Evolutionary conservation across 2,797 vertebrate species (phyloP).

Genomic region (Lacerta agilis): DNA sequence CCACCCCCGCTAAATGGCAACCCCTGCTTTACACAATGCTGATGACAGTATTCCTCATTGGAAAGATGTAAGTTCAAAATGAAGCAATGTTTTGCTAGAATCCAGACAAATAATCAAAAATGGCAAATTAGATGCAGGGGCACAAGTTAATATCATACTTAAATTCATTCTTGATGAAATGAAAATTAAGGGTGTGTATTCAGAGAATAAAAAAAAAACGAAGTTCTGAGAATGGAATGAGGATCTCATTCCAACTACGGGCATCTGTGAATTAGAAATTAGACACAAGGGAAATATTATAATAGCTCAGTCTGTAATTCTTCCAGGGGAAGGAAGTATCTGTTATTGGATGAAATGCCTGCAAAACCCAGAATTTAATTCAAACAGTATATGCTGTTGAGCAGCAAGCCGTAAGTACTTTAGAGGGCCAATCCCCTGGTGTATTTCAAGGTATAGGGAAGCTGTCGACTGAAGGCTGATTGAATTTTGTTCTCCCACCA

Average conservation of each 20-base stretch:
- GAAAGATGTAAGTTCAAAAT: neutral
- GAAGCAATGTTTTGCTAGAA: neutral
- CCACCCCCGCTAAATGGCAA: too few species aligned
- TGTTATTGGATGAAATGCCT: constrained; percentile 11
- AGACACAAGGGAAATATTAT: constrained; percentile 16
- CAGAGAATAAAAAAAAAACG: neutral
- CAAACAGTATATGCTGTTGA: neutral
- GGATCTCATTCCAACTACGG: constrained; percentile 10
- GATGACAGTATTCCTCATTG: neutral
- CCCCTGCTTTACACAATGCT: neutral
- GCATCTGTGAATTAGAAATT: constrained; percentile 7
- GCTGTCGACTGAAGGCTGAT: neutral
- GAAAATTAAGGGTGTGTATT: constrained; percentile 3
- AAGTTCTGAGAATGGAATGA: neutral
- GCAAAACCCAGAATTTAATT: constrained; percentile 1
- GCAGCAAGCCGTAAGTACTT: neutral
- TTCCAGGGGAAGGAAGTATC: neutral
- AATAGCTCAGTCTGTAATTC: constrained; percentile 12
- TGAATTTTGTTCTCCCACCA: neutral
- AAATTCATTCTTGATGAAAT: neutral
- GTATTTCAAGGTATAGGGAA: neutral
- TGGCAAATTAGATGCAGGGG: neutral
- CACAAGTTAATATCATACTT: neutral
- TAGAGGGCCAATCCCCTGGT: neutral
- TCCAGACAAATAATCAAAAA: neutral